These are phyloP conservation scores for Mamestra configurata DNA, from an alignment of 1,140 invertebrate genomes.

Conservation along the genomic window DNA sequence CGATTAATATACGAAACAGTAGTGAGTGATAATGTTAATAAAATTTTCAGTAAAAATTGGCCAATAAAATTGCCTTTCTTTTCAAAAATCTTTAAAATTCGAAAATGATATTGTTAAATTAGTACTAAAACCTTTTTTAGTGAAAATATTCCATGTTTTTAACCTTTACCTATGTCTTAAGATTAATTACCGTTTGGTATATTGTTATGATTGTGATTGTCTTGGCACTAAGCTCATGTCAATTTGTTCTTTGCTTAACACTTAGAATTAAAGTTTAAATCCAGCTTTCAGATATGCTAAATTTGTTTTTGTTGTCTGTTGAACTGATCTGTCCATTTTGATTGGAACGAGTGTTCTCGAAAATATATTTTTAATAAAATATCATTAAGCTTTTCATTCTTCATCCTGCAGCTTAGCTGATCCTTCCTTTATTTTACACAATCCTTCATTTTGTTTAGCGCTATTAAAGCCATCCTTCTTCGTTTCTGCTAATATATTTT, in stretches of 20 bases:
- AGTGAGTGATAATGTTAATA: slow-evolving; percentile 25
- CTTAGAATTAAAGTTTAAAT: slow-evolving; percentile 76
- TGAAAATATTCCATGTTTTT: slow-evolving; percentile 58
- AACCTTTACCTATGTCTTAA: slow-evolving; percentile 52
- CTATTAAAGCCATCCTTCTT: slow-evolving; percentile 40
- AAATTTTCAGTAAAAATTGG: slow-evolving; percentile 57
- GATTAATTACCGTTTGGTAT: slow-evolving; percentile 53
- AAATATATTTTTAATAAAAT: slow-evolving; percentile 87
- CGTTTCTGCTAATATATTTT: slow-evolving; percentile 38
- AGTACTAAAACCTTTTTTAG: slow-evolving; percentile 45
- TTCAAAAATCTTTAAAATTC: slow-evolving; percentile 52
- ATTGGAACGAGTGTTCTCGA: slow-evolving; percentile 76
- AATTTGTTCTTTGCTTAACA: slow-evolving; percentile 60
- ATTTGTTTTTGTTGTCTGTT: slow-evolving; percentile 70
- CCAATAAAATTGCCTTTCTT: slow-evolving; percentile 74
- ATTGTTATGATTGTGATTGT: slow-evolving; percentile 60
- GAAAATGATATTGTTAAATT: slow-evolving; percentile 51
- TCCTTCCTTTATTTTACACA: slow-evolving; percentile 60
- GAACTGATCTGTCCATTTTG: slow-evolving; percentile 83
- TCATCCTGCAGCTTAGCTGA: slow-evolving; percentile 72
- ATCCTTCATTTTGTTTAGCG: slow-evolving; percentile 45
- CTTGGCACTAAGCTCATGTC: slow-evolving; percentile 62
- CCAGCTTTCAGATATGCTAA: slow-evolving; percentile 75
- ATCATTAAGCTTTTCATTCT: slow-evolving; percentile 83
- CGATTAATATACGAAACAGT: slow-evolving; percentile 21